A percentile compares a stretch with the other conserved stretches of the same genome.
Conservation (phyloP, 2,888 invertebrate species). For the Eupithecia abbreviata region DNA sequence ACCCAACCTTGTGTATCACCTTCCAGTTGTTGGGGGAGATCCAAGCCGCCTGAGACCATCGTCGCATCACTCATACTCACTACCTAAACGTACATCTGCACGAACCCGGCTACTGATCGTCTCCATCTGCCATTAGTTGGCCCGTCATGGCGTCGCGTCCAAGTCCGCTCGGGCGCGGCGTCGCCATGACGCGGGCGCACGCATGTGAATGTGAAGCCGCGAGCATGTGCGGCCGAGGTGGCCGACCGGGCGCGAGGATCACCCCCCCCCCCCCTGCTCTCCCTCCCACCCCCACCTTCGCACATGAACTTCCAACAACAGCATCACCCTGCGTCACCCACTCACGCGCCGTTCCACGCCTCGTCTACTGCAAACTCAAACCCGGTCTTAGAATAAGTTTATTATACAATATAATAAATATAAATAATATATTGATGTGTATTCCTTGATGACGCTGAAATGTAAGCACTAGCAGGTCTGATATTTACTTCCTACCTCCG, state of each 20-base stretch:
- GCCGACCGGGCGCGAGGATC: conserved; percentile 49
- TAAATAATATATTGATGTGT: conserved; percentile 11
- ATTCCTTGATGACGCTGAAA: conserved; percentile 13
- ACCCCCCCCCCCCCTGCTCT: conserved; percentile 29
- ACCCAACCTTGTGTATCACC: conserved; percentile 68
- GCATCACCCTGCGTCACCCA: background rate
- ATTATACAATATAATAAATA: background rate
- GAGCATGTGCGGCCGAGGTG: conserved; percentile 25
- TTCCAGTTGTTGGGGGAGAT: conserved; percentile 69
- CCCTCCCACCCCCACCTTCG: background rate
- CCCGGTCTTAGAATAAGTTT: conserved; percentile 27
- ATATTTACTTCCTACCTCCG: conserved; percentile 42
- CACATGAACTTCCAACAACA: background rate
- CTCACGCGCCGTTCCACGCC: conserved; percentile 37
- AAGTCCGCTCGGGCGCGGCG: conserved; percentile 55
- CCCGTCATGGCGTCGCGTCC: conserved; percentile 47
- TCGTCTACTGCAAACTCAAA: conserved; percentile 32
- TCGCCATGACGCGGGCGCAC: conserved; percentile 46
- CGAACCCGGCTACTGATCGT: conserved; percentile 67
- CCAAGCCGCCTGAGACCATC: conserved; percentile 73
- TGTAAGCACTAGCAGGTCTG: conserved; percentile 8
- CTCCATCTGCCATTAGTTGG: conserved; percentile 63
- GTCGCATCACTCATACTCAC: conserved; percentile 65
- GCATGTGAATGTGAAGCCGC: conserved; percentile 64
- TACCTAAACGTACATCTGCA: conserved; percentile 70